Conservation (phyloP, 2,888 invertebrate genomes). For the Hemicrepidius hirtus region DNA sequence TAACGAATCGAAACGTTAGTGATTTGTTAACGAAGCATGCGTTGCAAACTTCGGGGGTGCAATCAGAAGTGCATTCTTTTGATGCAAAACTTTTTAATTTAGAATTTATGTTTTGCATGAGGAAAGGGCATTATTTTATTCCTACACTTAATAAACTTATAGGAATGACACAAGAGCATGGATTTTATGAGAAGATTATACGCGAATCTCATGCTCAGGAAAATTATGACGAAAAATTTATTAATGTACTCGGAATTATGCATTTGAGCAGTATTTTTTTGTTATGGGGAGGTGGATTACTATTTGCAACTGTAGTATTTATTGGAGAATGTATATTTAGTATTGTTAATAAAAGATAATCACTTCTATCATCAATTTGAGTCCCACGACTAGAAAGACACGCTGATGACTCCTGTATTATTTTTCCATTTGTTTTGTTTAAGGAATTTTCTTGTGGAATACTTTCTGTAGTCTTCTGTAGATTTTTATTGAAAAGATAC, state of each 20-base stretch:
- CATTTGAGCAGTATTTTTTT: neutral
- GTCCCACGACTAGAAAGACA: too few relatives aligned
- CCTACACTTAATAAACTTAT: neutral
- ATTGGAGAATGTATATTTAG: neutral
- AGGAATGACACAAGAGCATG: neutral
- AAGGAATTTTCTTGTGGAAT: too few relatives aligned
- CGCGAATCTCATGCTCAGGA: neutral
- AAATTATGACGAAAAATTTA: neutral
- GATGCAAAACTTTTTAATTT: neutral
- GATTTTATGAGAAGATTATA: neutral
- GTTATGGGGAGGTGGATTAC: neutral
- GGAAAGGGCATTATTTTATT: slow-evolving; percentile 12
- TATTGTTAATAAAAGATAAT: too few relatives aligned
- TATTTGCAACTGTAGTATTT: neutral
- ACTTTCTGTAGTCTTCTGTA: too few relatives aligned
- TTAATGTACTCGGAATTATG: neutral
- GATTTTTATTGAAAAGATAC: too few relatives aligned
- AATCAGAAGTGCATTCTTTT: neutral
- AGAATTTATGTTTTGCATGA: neutral
- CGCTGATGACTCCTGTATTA: too few relatives aligned
- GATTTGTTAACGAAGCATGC: too few relatives aligned
- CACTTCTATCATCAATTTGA: too few relatives aligned
- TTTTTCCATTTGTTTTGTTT: too few relatives aligned
- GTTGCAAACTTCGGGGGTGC: too few relatives aligned
- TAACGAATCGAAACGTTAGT: neutral